Percentiles rank a stretch among this genome's conserved stretches.
Conservation (phyloP, 2,888 invertebrate species). For the Bedellia somnulentella region DNA sequence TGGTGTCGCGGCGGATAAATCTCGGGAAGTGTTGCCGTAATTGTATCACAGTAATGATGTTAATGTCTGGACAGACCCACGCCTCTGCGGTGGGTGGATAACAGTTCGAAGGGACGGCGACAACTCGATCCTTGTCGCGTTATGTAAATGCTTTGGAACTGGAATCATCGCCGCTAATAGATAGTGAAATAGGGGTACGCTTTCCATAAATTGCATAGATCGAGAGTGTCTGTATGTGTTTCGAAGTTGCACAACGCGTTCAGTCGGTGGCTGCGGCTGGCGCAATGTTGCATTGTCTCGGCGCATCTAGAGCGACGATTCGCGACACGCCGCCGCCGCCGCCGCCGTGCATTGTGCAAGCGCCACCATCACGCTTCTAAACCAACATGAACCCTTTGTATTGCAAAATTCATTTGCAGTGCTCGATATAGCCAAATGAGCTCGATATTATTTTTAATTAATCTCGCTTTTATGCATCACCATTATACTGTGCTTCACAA, state of each 20-base stretch:
- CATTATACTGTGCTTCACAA: too few species aligned
- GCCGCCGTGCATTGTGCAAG: conserved; percentile 25
- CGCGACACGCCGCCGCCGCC: conserved; percentile 21
- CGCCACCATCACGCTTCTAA: conserved; percentile 6
- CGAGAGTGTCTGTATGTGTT: too few species aligned
- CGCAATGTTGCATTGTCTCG: conserved; percentile 26
- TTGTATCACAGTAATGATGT: conserved; percentile 36
- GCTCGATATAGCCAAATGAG: too few species aligned
- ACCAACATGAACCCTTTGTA: too few species aligned
- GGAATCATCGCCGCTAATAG: background rate
- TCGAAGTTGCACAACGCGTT: conserved; percentile 13
- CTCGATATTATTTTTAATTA: too few species aligned
- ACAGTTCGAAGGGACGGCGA: too few species aligned
- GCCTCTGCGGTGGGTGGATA: conserved; percentile 20
- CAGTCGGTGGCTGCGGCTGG: conserved; percentile 10
- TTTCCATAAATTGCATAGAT: conserved; percentile 1
- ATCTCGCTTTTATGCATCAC: background rate
- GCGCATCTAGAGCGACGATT: conserved; percentile 34
- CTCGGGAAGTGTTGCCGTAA: conserved; percentile 7
- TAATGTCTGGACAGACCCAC: conserved; percentile 35
- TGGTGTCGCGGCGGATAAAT: too few species aligned
- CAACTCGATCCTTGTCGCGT: conserved; percentile 1
- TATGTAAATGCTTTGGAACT: background rate
- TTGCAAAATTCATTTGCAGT: too few species aligned
- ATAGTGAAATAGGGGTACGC: background rate